These are phyloP conservation scores for Xiphydria camelus DNA, from an alignment of 2,888 invertebrate species.

Conservation along the genomic window DNA sequence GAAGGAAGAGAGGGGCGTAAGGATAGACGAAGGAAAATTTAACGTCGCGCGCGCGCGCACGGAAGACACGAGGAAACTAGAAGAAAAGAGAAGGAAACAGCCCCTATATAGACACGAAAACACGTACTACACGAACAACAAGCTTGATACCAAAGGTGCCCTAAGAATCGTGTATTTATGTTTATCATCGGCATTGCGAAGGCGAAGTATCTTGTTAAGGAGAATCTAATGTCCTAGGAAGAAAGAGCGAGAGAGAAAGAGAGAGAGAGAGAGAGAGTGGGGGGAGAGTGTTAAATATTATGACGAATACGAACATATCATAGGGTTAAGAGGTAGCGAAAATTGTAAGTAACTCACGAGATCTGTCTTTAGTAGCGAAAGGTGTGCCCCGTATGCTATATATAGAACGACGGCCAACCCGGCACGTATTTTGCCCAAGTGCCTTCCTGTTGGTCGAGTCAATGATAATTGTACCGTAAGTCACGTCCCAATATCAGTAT, in stretches of 20 bases:
- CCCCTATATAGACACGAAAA: conserved; percentile 31
- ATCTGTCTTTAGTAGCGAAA: conserved; percentile 11
- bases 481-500: conserved; percentile 35
- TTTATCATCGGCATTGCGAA: conserved; percentile 58
- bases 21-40: background rate
- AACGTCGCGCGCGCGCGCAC: conserved; percentile 17
- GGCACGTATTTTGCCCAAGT: conserved; percentile 57
- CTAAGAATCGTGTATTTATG: conserved; percentile 68
- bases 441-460: conserved; percentile 56
- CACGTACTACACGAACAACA: conserved; percentile 61
- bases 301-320: conserved; percentile 57
- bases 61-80: conserved; percentile 21
- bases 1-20: background rate
- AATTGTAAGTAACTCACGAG: conserved; percentile 27
- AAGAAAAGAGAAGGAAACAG: conserved; percentile 27
- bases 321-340: conserved; percentile 40
- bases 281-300: conserved; percentile 17
- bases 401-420: conserved; percentile 47
- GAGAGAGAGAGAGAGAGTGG: conserved; percentile 23
- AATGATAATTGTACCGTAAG: conserved; percentile 37
- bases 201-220: conserved; percentile 46
- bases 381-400: conserved; percentile 47
- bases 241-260: conserved; percentile 8
- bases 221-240: conserved; percentile 39
- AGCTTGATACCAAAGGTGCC: conserved; percentile 88